A percentile compares a stretch with the other conserved stretches of the same genome.
phyloP scores from a whole-genome alignment of 1,140 invertebrate species.

The Octopus bimaculoides region DNA sequence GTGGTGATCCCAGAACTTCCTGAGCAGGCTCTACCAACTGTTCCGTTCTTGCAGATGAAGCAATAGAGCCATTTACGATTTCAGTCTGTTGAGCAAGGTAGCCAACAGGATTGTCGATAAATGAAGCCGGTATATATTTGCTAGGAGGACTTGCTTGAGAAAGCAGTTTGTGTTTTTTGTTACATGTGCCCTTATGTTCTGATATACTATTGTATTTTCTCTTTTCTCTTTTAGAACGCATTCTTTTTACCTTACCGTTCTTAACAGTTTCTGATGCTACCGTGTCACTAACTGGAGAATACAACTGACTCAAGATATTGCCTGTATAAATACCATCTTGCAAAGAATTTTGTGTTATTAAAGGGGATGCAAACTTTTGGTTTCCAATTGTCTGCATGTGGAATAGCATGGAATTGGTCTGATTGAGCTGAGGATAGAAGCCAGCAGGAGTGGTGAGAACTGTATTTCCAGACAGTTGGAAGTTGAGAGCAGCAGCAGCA shows the following conservation, averaged over 20 bases:
- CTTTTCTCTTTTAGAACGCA: not conserved
- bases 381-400: slow-evolving; percentile 7
- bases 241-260: not conserved
- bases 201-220: not conserved
- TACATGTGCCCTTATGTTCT: not conserved
- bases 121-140: slow-evolving; percentile 61
- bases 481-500: not conserved
- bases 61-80: slow-evolving; percentile 39
- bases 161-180: not conserved
- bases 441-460: not conserved
- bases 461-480: slow-evolving; percentile 4
- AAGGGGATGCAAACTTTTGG: slow-evolving; percentile 10
- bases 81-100: slow-evolving; percentile 65
- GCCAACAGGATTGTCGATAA: slow-evolving; percentile 84
- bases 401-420: slow-evolving; percentile 7
- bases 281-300: not conserved
- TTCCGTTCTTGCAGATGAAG: slow-evolving; percentile 19
- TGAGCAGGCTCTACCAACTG: not conserved
- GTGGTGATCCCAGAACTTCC: not conserved
- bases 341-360: not conserved
- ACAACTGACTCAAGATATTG: not conserved
- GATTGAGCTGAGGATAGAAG: slow-evolving; percentile 1
- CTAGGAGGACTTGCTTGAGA: not conserved
- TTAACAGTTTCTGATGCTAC: not conserved
- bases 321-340: not conserved